Percentiles rank a stretch among this genome's conserved stretches.
Evolutionary conservation across 2,113 vertebrate species (phyloP).

Genomic region (Peucedramus taeniatus): DNA sequence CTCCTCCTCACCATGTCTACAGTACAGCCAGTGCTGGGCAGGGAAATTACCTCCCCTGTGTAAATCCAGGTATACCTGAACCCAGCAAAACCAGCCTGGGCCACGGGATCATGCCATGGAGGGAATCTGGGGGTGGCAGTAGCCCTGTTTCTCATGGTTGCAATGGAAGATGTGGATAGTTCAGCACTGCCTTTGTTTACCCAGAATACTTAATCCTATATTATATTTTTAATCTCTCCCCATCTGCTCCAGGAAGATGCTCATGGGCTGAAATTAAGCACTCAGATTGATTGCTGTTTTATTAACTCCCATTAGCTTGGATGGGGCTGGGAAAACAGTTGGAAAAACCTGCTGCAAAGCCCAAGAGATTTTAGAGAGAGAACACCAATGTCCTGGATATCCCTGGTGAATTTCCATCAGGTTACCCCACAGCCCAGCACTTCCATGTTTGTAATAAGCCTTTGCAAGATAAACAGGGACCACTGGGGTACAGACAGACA

Average conservation of each 20-base stretch:
- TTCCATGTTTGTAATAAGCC: neutral
- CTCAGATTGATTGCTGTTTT: slow-evolving; percentile 72
- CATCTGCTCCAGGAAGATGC: slow-evolving; percentile 61
- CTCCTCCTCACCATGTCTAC: neutral
- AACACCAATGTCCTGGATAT: neutral
- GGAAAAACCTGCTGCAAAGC: neutral
- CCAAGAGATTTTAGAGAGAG: neutral
- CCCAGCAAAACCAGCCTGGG: neutral
- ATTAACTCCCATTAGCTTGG: slow-evolving; percentile 40
- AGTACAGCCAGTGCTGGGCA: neutral
- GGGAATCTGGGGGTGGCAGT: neutral
- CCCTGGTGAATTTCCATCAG: neutral
- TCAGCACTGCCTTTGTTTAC: slow-evolving; percentile 63
- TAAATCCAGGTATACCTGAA: neutral
- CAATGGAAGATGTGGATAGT: neutral
- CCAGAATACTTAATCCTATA: slow-evolving; percentile 27
- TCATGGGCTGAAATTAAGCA: slow-evolving; percentile 73
- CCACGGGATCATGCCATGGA: fast-evolving
- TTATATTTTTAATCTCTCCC: slow-evolving; percentile 21
- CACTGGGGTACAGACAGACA: neutral
- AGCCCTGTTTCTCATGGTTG: fast-evolving
- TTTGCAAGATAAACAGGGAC: neutral
- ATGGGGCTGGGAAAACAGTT: neutral
- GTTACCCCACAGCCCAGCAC: neutral
- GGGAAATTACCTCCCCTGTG: neutral